phyloP scores from a whole-genome alignment of 2,888 invertebrate species.

The Rhaphigaster nebulosa region DNA sequence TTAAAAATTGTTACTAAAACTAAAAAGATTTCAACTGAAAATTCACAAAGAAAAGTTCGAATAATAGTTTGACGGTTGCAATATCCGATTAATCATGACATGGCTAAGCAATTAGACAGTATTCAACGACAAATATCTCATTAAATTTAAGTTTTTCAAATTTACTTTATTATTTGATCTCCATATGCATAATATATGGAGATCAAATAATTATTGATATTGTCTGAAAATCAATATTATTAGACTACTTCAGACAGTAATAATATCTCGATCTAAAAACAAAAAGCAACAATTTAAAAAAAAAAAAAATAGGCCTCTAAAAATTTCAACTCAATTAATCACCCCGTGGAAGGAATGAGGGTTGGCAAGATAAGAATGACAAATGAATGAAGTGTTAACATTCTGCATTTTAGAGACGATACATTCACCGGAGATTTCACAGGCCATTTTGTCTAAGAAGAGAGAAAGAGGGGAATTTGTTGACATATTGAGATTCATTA shows the following conservation, averaged over 20 bases:
- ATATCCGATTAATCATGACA: no score
- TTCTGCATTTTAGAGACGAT: neutral
- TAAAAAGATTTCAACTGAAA: no score
- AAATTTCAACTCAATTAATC: conserved; percentile 3
- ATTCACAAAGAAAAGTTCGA: no score
- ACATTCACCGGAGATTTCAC: neutral
- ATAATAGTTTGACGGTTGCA: no score
- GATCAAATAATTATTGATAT: no score
- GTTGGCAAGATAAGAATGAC: neutral
- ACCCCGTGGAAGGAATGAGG: neutral
- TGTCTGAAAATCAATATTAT: no score
- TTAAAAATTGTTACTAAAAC: no score
- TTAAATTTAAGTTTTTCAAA: no score
- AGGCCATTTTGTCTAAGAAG: neutral
- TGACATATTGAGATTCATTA: neutral
- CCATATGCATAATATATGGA: no score
- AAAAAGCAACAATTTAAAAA: neutral
- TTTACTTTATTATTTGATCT: no score
- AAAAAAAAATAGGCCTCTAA: neutral
- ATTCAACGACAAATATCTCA: no score
- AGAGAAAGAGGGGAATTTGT: neutral
- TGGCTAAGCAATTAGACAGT: no score
- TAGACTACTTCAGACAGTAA: neutral
- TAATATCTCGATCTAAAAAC: neutral
- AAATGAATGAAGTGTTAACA: neutral